Base-by-base conservation (phyloP, 53 echinoderm and acorn worm species). In the Echinometra lucunter region DNA sequence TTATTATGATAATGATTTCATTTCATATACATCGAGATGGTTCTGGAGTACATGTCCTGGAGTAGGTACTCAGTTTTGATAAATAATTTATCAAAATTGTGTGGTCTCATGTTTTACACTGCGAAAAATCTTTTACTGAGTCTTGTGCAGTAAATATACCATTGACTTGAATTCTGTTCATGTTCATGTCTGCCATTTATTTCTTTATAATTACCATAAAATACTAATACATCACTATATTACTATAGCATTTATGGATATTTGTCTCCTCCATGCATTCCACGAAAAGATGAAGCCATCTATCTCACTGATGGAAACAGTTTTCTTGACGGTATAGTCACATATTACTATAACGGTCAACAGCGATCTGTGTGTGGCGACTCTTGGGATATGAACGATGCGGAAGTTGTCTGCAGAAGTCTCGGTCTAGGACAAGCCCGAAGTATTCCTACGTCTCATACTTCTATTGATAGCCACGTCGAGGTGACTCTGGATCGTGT, bases 341-440 rank as follows among this genome's bases (percentile, higher is more conserved):
- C 30, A 1, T 85, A 85, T 40, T 85, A 85, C 85, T 85, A 85
- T 28, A 85, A 85, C 30, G 85, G 85, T 9, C 85, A 47, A 49
- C 85, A 85, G 1, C 47, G 85, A 85, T 85, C 85, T 17, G 16
- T 85, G 1, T 85, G 85, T 85, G 28, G 45, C 15, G 30, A 47
- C 85, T 85, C 49, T 21, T 85, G 47, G 85, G n/a, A 85, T 25
- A 85, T 2, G 37, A 28, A n/a, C 11, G 49, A 85, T 13, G 85
- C 85, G 2, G 49, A 85, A 2, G 85, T 85, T 85, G 85, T 49
- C 49, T 85, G 85, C 53, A 85, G 15, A 30, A 85, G 85, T 85
- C 85, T 85, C n/a, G 85, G 6, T 11, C 28, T 85, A 28, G 85
- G 85, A 49, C n/a, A 30, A 1, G 85, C 85, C 5, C 47, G 28